Conservation (phyloP, 2,888 invertebrate species). For the Aelia acuminata region DNA sequence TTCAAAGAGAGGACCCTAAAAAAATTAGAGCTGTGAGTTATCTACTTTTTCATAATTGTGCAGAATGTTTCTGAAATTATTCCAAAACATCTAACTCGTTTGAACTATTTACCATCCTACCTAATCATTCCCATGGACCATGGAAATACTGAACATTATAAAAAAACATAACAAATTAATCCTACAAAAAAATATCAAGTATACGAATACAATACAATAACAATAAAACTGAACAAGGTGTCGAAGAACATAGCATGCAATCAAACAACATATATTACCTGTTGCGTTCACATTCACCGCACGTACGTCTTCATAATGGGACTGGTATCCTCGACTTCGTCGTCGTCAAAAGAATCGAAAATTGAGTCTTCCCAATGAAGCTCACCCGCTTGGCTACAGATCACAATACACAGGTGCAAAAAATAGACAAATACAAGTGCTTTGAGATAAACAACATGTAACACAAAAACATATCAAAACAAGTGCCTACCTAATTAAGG, state of each 20-base stretch:
- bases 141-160: too few relatives aligned
- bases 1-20: too few relatives aligned
- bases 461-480: neutral
- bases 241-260: too few relatives aligned
- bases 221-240: too few relatives aligned
- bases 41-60: too few relatives aligned
- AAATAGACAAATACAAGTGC: constrained; percentile 13
- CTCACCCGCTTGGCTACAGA: neutral
- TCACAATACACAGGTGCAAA: constrained; percentile 19
- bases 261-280: neutral
- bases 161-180: too few relatives aligned
- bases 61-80: too few relatives aligned
- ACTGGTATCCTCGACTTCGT: neutral
- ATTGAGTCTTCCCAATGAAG: neutral
- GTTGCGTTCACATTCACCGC: neutral
- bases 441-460: neutral
- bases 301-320: neutral
- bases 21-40: too few relatives aligned
- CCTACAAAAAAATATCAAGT: neutral
- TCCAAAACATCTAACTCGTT: too few relatives aligned
- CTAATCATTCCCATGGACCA: too few relatives aligned
- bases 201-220: neutral
- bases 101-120: too few relatives aligned
- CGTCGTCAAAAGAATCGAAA: neutral
- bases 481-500: too few relatives aligned